Percentiles rank a stretch among this genome's conserved stretches.
Conservation (phyloP, 2,888 invertebrate genomes). For the Euzetes globulus region DNA sequence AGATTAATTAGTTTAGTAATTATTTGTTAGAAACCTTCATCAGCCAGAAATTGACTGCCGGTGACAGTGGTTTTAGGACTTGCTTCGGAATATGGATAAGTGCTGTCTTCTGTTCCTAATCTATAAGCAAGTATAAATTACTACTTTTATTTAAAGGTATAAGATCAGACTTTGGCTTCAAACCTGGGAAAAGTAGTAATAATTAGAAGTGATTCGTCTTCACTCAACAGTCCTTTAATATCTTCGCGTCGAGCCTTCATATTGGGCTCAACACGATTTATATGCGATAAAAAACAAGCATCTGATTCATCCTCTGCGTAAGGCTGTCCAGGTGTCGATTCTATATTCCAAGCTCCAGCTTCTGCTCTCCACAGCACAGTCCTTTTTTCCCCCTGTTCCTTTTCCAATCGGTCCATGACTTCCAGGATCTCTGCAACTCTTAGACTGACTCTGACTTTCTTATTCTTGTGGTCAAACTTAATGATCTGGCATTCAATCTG, state of each 20-base stretch:
- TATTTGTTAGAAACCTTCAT: slow-evolving; percentile 53
- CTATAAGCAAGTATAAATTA: slow-evolving; percentile 49
- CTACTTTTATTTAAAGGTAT: not conserved
- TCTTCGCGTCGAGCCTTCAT: slow-evolving; percentile 80
- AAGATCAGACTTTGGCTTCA: slow-evolving; percentile 37
- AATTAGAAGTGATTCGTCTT: slow-evolving; percentile 77
- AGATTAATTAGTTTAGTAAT: not conserved
- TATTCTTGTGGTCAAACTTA: slow-evolving; percentile 79
- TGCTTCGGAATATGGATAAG: slow-evolving; percentile 67
- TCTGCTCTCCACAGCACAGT: slow-evolving; percentile 35
- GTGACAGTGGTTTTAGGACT: slow-evolving; percentile 66
- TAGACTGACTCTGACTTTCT: slow-evolving; percentile 75
- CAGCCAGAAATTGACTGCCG: slow-evolving; percentile 77
- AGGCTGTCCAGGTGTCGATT: slow-evolving; percentile 83
- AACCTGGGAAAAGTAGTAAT: slow-evolving; percentile 89
- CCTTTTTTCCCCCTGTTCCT: slow-evolving; percentile 45
- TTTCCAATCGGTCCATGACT: slow-evolving; percentile 71
- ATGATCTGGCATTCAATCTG: slow-evolving; percentile 91
- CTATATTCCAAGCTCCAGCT: slow-evolving; percentile 97
- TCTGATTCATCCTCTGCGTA: slow-evolving; percentile 62
- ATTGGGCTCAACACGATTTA: slow-evolving; percentile 96
- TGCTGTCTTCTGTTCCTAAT: slow-evolving; percentile 80
- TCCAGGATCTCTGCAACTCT: slow-evolving; percentile 70
- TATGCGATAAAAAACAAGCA: slow-evolving; percentile 55
- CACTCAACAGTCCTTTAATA: slow-evolving; percentile 60